These are phyloP conservation scores for Crypturellus tataupa DNA, from an alignment of 2,797 vertebrate species.

Conservation along the genomic window DNA sequence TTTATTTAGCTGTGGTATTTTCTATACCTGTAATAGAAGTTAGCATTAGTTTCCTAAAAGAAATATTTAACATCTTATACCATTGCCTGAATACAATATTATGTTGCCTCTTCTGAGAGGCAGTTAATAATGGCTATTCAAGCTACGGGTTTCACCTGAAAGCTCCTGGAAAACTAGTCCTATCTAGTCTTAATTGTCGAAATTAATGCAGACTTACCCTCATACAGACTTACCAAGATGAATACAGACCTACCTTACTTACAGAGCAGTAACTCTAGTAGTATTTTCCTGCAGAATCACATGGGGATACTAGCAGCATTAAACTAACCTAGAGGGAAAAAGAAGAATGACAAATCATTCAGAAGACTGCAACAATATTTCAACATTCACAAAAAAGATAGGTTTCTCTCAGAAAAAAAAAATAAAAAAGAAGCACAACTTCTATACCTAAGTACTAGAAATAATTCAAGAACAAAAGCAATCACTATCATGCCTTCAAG, in stretches of 20 bases:
- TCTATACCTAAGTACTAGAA: neutral
- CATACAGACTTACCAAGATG: no score
- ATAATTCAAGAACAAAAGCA: conserved; percentile 3
- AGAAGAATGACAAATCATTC: neutral
- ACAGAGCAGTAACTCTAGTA: neutral
- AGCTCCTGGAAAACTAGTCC: no score
- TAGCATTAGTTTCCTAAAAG: neutral
- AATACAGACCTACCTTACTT: neutral
- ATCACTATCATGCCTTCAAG: neutral
- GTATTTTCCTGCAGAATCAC: neutral
- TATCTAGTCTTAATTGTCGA: neutral
- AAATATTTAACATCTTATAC: neutral
- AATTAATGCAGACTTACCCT: neutral
- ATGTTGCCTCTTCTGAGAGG: no score
- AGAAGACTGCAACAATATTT: neutral
- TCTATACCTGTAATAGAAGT: neutral
- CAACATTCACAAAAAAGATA: neutral
- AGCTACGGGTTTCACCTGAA: no score
- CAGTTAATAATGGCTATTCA: no score
- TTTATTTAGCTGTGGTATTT: neutral
- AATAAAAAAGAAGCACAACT: neutral
- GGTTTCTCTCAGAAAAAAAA: neutral
- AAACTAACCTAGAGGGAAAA: neutral
- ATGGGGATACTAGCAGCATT: neutral
- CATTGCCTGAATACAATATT: neutral